Evolutionary conservation across 1,140 invertebrate genomes (phyloP), one percentile per base, ranked within the genome.

Genomic region (Aphelenchoides avenae): DNA sequence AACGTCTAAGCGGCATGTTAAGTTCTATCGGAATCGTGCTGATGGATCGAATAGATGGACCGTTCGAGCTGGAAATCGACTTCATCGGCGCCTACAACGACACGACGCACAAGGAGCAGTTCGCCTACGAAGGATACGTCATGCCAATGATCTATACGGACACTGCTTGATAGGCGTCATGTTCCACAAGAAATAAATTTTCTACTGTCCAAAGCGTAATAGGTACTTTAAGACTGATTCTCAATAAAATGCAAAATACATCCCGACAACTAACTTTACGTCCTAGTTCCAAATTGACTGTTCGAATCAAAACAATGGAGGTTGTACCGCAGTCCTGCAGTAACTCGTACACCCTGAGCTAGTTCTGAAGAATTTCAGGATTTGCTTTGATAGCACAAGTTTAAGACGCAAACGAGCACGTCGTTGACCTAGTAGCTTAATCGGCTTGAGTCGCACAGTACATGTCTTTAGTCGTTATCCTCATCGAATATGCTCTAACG

Each of bases 41-140:
- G 7, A 75, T 74, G 73, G 73, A 75, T 36, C 49, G 71, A 39
- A 63, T 74, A 3, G 68, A 75, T 27, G 73, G 73, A 3, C 44
- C 47, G 9, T 75, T 76, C 43, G 29, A 56, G 26, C 42, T 75
- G 7, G 73, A 75, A 50, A 56, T 75, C n/a, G 73, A 74, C 33
- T 75, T 58, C 40, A 77, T 75, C 37, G 73, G 73, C 7, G 71
- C 66, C 0, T 66, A 44, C 36, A 59, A 75, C 39, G 64, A 75
- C 43, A 56, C 44, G 7, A 53, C 67, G 22, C 73, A 75, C 49
- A 30, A 48, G n/a, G 73, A 75, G 44, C 44, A 70, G 15, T 68
- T 68, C 30, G 73, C 73, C 5, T 76, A 77, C 46, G 73, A 75
- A 53, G 55, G 46, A 5, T 75, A 75, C 55, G 60, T 59, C 7